phyloP scores from a whole-genome alignment of 1,140 invertebrate species.

The Drosophila orena region DNA sequence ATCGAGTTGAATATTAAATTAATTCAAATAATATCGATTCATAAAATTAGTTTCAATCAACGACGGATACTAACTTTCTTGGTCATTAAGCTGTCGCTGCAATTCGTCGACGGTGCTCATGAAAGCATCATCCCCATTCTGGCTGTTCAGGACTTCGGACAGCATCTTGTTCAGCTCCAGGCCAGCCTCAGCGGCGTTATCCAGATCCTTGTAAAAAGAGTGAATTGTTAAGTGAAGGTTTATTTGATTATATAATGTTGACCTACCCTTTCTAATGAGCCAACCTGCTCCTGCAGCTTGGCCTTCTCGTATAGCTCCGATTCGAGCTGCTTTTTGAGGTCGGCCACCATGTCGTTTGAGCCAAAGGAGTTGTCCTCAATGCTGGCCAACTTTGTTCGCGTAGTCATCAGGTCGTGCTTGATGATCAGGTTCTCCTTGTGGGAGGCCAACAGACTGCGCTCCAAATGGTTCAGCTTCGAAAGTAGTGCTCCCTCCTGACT shows the following conservation, averaged over 20 bases:
- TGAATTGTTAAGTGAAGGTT: neutral
- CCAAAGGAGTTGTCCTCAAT: slow-evolving; percentile 90
- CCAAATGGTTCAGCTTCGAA: slow-evolving; percentile 87
- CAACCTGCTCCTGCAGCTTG: slow-evolving; percentile 86
- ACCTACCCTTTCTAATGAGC: slow-evolving; percentile 86
- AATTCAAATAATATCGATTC: too few relatives aligned
- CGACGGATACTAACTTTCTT: slow-evolving; percentile 85
- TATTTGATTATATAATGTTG: neutral
- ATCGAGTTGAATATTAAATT: neutral
- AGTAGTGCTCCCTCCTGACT: slow-evolving; percentile 88
- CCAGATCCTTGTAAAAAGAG: slow-evolving; percentile 85
- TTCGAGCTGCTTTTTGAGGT: slow-evolving; percentile 87
- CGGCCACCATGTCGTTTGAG: slow-evolving; percentile 89
- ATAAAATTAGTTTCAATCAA: too few relatives aligned
- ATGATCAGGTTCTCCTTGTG: slow-evolving; percentile 88
- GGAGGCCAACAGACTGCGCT: slow-evolving; percentile 82
- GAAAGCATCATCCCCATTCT: slow-evolving; percentile 87
- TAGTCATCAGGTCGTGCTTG: slow-evolving; percentile 87
- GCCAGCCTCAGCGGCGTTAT: slow-evolving; percentile 88
- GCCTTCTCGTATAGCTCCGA: slow-evolving; percentile 76
- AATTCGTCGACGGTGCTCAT: slow-evolving; percentile 88
- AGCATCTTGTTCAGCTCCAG: slow-evolving; percentile 89
- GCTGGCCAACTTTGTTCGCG: slow-evolving; percentile 87
- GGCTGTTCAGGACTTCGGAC: slow-evolving; percentile 87
- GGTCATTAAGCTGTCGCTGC: slow-evolving; percentile 87